Conservation (phyloP, 2,797 vertebrate species). For the Eutrigla gurnardus region DNA sequence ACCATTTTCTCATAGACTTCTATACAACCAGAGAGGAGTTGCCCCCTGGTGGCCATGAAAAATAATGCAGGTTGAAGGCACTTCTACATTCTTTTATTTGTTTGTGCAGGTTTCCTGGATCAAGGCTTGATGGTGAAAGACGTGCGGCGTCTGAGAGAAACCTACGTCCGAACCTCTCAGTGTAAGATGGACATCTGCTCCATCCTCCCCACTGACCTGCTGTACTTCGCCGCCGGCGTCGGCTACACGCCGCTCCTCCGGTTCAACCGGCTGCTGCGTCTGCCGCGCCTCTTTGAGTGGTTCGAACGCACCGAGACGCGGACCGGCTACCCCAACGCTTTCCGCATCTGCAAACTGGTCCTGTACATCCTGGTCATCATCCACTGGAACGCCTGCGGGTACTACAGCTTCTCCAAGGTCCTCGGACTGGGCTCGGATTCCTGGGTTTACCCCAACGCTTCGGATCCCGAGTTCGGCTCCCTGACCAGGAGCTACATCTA, state of each 20-base stretch:
- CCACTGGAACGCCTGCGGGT: constrained; percentile 98
- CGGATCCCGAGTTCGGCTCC: constrained; percentile 86
- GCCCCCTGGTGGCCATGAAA: not conserved
- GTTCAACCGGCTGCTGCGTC: constrained; percentile 93
- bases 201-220: constrained; percentile 91
- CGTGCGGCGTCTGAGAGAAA: constrained; percentile 85
- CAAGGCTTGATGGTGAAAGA: constrained; percentile 94
- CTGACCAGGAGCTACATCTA: constrained; percentile 91
- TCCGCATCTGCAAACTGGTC: constrained; percentile 93
- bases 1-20: no score
- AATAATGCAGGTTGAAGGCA: not conserved
- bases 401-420: constrained; percentile 95
- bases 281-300: constrained; percentile 94
- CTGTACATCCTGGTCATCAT: constrained; percentile 97
- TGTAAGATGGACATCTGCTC: constrained; percentile 93
- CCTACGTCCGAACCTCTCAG: constrained; percentile 88
- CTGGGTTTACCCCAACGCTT: constrained; percentile 94
- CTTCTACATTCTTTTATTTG: not conserved
- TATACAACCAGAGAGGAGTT: not conserved
- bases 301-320: constrained; percentile 95
- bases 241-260: constrained; percentile 89
- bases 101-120: constrained; percentile 90
- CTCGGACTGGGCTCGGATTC: constrained; percentile 93
- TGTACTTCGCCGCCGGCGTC: constrained; percentile 85
- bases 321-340: constrained; percentile 94